Evolutionary conservation across 2,797 vertebrate genomes (phyloP), one percentile per base, ranked within the genome.

Genomic region (Malacoctenus gilli): DNA sequence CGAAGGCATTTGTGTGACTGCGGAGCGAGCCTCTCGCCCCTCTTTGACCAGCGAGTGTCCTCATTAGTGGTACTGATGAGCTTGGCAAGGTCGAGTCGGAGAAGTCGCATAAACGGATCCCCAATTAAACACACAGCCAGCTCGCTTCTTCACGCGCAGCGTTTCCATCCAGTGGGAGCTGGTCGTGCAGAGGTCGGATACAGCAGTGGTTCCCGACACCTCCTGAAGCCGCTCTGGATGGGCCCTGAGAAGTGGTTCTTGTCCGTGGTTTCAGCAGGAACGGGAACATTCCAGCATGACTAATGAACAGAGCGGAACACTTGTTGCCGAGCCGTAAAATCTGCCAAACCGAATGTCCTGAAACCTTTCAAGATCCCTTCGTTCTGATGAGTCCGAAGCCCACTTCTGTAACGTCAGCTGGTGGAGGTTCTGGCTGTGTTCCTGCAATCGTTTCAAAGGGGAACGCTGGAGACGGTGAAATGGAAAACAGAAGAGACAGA

Each of bases 61-160:
- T 71, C 68, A 81, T 77, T 75, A 80, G 42, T 50, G 65, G 53
- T 65, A 36, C 56, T 73, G 71, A 83, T 76, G 74, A 79, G 59
- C 49, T 66, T 71, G 73, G 71, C 75, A 59, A 55, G 56, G 62
- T 57, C 11, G 6, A 44, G 48, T 49, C 52, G 49, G 56, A 18
- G 47, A 41, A 47, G 46, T 38, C 53, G 38, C 48, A 60, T 36
- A 49, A 68, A 62, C 40, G 28, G 49, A 64, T 64, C 25, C 59
- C 50, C 35, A 68, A 11, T 66, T 56, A 31, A 56, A 72, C 34
- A 15, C 32, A 12, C 28, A 61, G 43, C 32, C 20, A 19, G 30
- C 35, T n/a, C n/a, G n/a, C n/a, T 32, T 40, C 25, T 55, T 40
- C 34, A 10, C 30, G n/a, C n/a, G 9, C 14, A 19, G 14, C 18